phyloP scores from a whole-genome alignment of 2,113 vertebrate genomes.

The Myrmecobius fasciatus region DNA sequence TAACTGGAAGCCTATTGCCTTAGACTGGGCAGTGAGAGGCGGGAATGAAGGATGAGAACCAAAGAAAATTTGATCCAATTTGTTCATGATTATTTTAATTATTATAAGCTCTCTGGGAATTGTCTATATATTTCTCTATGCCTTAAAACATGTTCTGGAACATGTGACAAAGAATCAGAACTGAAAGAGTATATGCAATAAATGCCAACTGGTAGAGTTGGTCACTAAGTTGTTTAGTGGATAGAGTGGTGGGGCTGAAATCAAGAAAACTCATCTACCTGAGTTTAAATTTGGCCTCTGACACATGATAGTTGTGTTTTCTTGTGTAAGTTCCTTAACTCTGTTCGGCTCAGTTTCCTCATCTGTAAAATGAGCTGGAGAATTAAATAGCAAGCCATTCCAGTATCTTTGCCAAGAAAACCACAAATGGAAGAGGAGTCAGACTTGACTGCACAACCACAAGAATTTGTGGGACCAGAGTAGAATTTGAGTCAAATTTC shows the following conservation, averaged over 20 bases:
- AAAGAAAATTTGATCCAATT: not conserved
- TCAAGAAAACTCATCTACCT: not conserved
- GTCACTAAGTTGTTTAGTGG: not conserved
- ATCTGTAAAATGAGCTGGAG: not conserved
- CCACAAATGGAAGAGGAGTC: not conserved
- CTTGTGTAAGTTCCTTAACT: not conserved
- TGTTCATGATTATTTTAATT: constrained; percentile 13
- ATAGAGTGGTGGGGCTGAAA: not conserved
- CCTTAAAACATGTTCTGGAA: not conserved
- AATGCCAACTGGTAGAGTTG: not conserved
- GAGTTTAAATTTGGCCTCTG: not conserved
- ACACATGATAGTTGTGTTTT: not conserved
- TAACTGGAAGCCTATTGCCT: not conserved
- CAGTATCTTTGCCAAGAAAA: not conserved
- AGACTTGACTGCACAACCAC: not conserved
- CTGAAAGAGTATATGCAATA: not conserved
- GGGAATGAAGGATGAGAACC: not conserved
- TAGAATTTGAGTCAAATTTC: not conserved
- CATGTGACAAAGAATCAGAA: not conserved
- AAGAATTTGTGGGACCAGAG: not conserved
- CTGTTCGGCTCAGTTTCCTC: not conserved
- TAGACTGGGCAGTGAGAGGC: not conserved
- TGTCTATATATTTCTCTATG: not conserved
- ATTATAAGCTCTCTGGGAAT: not conserved
- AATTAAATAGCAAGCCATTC: not conserved